phyloP scores from a whole-genome alignment of 2,797 vertebrate genomes.

The Pyrocephalus nanus region DNA sequence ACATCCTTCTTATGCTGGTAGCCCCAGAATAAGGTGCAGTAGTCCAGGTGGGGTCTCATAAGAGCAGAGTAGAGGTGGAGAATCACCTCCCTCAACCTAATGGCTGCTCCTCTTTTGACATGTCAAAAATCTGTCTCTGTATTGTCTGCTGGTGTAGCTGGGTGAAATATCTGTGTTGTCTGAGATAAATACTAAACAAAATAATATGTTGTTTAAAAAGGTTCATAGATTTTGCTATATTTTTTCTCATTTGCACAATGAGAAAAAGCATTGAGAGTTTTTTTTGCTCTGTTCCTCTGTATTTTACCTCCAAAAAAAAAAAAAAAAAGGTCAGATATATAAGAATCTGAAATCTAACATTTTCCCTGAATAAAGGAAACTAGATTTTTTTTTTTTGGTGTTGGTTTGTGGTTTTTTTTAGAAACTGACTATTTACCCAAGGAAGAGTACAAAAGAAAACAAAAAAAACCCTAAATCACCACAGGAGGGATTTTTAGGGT shows the following conservation, averaged over 20 bases:
- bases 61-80: background rate
- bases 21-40: background rate
- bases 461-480: background rate
- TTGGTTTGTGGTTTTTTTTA: rapidly evolving
- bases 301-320: background rate
- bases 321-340: background rate
- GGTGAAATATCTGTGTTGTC: background rate
- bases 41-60: background rate
- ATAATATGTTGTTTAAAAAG: background rate
- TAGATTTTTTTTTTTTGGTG: background rate
- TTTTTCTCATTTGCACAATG: background rate
- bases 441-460: background rate
- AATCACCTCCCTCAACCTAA: background rate
- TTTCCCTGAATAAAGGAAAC: background rate
- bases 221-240: background rate
- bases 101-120: background rate
- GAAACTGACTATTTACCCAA: background rate
- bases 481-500: background rate
- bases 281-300: background rate
- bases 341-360: background rate
- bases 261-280: background rate
- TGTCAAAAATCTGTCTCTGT: background rate
- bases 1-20: background rate
- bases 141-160: background rate
- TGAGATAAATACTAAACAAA: background rate